Percentiles rank a stretch among this genome's conserved stretches.
Conservation (phyloP, 2,888 invertebrate species). For the Teleogryllus oceanicus region DNA sequence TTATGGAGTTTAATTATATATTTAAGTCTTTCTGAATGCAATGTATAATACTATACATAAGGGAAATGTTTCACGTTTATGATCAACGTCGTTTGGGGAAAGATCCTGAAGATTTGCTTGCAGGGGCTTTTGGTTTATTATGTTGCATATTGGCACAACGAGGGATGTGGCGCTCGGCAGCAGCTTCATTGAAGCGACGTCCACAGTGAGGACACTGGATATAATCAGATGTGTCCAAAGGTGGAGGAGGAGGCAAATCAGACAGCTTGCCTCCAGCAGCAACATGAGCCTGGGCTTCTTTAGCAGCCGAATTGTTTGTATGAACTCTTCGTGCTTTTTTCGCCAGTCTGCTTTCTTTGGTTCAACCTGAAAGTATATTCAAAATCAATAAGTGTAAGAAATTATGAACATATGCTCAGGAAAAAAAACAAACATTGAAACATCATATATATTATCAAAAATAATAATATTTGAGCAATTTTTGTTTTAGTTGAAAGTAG, state of each 20-base stretch:
- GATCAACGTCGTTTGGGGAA: too few species aligned
- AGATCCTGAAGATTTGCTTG: not conserved
- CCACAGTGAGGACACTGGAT: conserved; percentile 84
- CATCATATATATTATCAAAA: not conserved
- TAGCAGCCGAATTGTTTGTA: conserved; percentile 87
- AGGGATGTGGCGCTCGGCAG: conserved; percentile 88
- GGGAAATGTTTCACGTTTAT: too few species aligned
- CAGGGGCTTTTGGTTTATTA: conserved; percentile 63
- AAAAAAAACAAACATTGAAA: not conserved
- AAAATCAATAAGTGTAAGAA: not conserved
- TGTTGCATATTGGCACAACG: conserved; percentile 80
- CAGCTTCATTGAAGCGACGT: conserved; percentile 76
- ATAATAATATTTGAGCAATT: not conserved
- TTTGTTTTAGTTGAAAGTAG: not conserved
- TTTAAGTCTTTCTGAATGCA: too few species aligned
- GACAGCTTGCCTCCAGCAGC: conserved; percentile 81
- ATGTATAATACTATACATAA: too few species aligned
- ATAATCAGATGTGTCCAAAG: conserved; percentile 85
- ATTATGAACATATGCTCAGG: not conserved
- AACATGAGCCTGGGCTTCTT: conserved; percentile 73
- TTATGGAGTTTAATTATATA: too few species aligned
- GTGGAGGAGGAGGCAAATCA: conserved; percentile 86
- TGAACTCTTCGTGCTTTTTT: conserved; percentile 90
- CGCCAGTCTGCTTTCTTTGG: conserved; percentile 75
- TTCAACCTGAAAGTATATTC: conserved; percentile 25